A percentile compares a stretch with the other conserved stretches of the same genome.
Evolutionary conservation across 2,797 vertebrate genomes (phyloP).

Genomic region (Naso thynnoides): DNA sequence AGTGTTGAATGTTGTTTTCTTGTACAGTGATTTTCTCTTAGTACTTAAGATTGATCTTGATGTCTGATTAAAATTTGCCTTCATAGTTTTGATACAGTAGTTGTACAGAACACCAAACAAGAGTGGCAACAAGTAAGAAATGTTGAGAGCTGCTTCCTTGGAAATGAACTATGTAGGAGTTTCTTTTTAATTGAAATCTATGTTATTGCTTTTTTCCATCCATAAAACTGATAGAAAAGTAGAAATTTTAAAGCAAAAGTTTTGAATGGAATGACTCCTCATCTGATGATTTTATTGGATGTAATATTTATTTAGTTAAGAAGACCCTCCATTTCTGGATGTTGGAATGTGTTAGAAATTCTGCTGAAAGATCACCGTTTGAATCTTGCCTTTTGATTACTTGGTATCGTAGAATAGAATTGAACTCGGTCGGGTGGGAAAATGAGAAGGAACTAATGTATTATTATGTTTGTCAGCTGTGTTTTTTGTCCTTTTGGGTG

Average conservation of each 20-base stretch:
- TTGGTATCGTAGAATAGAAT: constrained; percentile 90
- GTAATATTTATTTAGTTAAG: constrained; percentile 92
- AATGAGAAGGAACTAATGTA: constrained; percentile 40
- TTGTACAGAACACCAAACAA: constrained; percentile 90
- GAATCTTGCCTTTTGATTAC: constrained; percentile 83
- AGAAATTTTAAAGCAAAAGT: constrained; percentile 82
- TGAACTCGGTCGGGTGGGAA: constrained; percentile 74
- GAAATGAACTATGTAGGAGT: constrained; percentile 81
- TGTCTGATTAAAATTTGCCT: constrained; percentile 93
- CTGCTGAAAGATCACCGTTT: constrained; percentile 92
- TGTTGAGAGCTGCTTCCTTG: constrained; percentile 82
- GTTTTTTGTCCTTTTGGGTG: constrained; percentile 79
- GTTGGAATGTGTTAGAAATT: constrained; percentile 90
- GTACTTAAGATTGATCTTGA: constrained; percentile 90
- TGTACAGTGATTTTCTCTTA: constrained; percentile 88
- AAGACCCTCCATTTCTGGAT: constrained; percentile 87
- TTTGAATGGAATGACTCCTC: constrained; percentile 84
- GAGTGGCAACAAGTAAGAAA: constrained; percentile 88
- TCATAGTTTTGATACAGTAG: constrained; percentile 94
- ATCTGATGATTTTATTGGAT: constrained; percentile 88
- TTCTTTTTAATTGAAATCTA: constrained; percentile 89
- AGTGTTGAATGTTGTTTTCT: constrained; percentile 90
- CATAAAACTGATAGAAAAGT: constrained; percentile 86
- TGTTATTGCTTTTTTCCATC: constrained; percentile 87
- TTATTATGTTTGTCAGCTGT: constrained; percentile 71